Evolutionary conservation across 1,140 invertebrate genomes (phyloP).

Genomic region (Pseudobourletiella spinata): DNA sequence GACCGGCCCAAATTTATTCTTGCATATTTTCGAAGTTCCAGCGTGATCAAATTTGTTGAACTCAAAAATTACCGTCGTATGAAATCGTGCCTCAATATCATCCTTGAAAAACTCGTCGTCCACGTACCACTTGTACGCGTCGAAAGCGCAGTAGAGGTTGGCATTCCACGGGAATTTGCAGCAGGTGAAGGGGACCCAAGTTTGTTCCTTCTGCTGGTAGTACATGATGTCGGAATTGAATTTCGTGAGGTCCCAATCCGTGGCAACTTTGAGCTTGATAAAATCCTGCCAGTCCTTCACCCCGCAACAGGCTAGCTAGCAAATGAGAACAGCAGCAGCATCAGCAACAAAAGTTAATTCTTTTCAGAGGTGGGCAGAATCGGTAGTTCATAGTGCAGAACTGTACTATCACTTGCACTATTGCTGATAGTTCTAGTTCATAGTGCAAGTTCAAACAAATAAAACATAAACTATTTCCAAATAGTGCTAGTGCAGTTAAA

Average conservation of each 20-base stretch:
- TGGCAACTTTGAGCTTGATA: not conserved
- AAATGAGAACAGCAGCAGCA: too few relatives aligned
- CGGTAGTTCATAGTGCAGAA: too few relatives aligned
- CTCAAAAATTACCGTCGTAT: too few relatives aligned
- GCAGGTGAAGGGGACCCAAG: constrained; percentile 1
- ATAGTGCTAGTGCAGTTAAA: too few relatives aligned
- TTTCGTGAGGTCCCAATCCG: not conserved
- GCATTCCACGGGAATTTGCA: constrained; percentile 2
- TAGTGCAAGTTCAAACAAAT: too few relatives aligned
- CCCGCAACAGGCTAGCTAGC: not conserved
- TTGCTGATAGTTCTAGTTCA: too few relatives aligned
- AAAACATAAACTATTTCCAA: too few relatives aligned
- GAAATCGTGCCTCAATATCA: not conserved
- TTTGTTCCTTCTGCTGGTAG: not conserved
- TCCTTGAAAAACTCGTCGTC: not conserved
- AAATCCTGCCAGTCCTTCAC: not conserved
- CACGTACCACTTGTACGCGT: not conserved
- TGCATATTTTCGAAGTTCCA: too few relatives aligned
- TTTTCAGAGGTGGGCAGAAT: too few relatives aligned
- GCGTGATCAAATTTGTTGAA: too few relatives aligned
- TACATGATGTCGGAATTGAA: not conserved
- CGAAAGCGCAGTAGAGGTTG: not conserved
- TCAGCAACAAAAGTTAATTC: too few relatives aligned
- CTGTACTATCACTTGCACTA: too few relatives aligned
- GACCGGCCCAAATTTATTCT: not conserved